phyloP scores from a whole-genome alignment of 2,888 invertebrate genomes.

The Melikaiella ostensackeni region DNA sequence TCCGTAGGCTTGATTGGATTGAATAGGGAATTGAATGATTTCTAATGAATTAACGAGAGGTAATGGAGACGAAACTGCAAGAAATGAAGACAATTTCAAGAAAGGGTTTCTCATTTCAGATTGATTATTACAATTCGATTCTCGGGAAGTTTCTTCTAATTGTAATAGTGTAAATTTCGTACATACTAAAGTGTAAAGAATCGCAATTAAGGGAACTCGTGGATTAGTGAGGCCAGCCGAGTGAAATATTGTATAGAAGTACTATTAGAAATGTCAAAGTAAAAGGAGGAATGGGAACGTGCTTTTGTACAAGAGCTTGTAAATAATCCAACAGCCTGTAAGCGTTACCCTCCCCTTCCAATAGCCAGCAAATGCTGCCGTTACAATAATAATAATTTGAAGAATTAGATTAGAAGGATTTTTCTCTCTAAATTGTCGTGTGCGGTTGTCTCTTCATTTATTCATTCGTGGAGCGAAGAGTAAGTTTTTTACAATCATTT shows the following conservation, averaged over 20 bases:
- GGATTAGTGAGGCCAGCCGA: constrained; percentile 39
- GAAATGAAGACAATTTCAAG: neutral
- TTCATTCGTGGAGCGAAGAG: constrained; percentile 30
- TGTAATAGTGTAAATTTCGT: constrained; percentile 29
- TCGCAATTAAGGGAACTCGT: constrained; percentile 45
- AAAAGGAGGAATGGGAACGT: constrained; percentile 6
- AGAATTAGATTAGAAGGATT: neutral
- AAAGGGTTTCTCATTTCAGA: neutral
- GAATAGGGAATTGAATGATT: neutral
- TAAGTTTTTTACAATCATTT: neutral
- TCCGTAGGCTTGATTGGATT: constrained; percentile 2
- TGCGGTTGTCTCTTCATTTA: constrained; percentile 1
- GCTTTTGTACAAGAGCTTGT: constrained; percentile 47
- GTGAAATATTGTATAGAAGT: constrained; percentile 19
- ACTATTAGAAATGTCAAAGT: neutral
- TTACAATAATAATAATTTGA: constrained; percentile 53
- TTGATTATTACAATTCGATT: too few species aligned
- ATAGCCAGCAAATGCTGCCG: constrained; percentile 65
- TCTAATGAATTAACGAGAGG: neutral
- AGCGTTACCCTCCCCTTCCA: constrained; percentile 57
- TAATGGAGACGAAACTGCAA: neutral
- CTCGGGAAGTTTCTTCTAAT: constrained; percentile 10
- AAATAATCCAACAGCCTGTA: constrained; percentile 60
- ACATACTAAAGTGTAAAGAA: constrained; percentile 36
- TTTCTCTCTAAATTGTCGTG: constrained; percentile 11